Evolutionary conservation across 1,140 invertebrate species (phyloP), one percentile per base, ranked within the genome.

Genomic region (Pissodes strobi): DNA sequence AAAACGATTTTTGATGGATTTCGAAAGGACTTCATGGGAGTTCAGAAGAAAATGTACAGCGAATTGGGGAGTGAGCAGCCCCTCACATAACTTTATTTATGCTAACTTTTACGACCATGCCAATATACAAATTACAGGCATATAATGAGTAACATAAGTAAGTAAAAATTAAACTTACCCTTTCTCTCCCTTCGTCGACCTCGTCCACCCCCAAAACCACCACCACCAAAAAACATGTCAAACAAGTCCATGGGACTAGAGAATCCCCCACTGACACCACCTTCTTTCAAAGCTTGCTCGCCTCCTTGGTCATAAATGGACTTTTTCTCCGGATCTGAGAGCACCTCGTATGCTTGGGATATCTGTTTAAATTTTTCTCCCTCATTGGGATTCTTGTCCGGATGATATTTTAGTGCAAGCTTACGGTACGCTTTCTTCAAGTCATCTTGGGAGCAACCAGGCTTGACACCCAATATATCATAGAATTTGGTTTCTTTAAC

Each of bases 201-300:
- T 9, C 59, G 21, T 15, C 84, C 75, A 9, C 85, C 82, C 12
- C 88, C 85, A 43, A 86, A 83, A 66, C 86, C 83, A 21, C 87
- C 87, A 51, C 92, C 91, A 74, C 90, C 89, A 76, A 99, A 99
- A 86, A 99, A 98, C 92, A 99, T 97, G 69, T 99, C 95, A 79
- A 99, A 99, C 64, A 99, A 90, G 79, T 99, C 97, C 94, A 99
- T 98, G 0, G 97, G 97, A 38, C 94, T 96, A 12, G 94, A 91
- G 81, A 94, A 90, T 2, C 85, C 84, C 22, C 89, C 87, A 34
- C 87, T 86, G 22, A 86, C 86, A 48, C 84, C 86, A 57, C 97
- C 96, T 79, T 98, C 97, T 81, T 99, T 99, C 25, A 99, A 85
- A 2, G 95, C 97, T 81, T 99, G 93, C 77, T 99, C 97, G 19